phyloP scores from a whole-genome alignment of 2,888 invertebrate species.

The Colostygia pectinataria region DNA sequence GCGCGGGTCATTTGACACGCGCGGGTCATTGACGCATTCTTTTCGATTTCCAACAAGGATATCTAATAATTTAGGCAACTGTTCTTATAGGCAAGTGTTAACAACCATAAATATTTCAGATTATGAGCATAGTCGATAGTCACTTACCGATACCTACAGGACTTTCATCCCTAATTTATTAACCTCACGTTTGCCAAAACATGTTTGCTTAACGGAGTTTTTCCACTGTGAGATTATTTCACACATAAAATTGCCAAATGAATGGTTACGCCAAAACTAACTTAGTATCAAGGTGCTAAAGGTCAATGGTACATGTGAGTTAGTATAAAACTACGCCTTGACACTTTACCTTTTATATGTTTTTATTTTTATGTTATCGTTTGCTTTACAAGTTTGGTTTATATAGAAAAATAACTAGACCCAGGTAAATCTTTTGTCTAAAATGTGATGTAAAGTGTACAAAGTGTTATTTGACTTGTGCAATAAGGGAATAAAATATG shows the following conservation, averaged over 20 bases:
- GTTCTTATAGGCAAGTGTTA: too few species aligned
- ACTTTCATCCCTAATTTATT: slow-evolving; percentile 24
- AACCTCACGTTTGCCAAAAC: slow-evolving; percentile 26
- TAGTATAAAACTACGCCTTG: background rate
- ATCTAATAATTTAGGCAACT: too few species aligned
- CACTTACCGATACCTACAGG: slow-evolving; percentile 15
- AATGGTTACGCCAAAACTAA: background rate
- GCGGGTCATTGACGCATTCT: too few species aligned
- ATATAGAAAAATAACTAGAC: too few species aligned
- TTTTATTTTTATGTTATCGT: background rate
- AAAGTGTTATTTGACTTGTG: too few species aligned
- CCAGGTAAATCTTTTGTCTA: too few species aligned
- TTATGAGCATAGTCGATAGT: background rate
- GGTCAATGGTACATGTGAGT: background rate
- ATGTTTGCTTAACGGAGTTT: slow-evolving; percentile 23
- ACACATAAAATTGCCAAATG: background rate
- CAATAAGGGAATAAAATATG: too few species aligned
- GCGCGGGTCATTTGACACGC: too few species aligned
- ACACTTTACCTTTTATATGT: background rate
- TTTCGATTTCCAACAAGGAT: too few species aligned
- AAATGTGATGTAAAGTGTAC: too few species aligned
- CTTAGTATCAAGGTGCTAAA: background rate
- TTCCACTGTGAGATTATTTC: background rate
- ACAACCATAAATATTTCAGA: too few species aligned
- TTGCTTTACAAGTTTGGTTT: too few species aligned